These are phyloP conservation scores for Idris sp. DNA, from an alignment of 1,140 invertebrate genomes.

Conservation along the genomic window DNA sequence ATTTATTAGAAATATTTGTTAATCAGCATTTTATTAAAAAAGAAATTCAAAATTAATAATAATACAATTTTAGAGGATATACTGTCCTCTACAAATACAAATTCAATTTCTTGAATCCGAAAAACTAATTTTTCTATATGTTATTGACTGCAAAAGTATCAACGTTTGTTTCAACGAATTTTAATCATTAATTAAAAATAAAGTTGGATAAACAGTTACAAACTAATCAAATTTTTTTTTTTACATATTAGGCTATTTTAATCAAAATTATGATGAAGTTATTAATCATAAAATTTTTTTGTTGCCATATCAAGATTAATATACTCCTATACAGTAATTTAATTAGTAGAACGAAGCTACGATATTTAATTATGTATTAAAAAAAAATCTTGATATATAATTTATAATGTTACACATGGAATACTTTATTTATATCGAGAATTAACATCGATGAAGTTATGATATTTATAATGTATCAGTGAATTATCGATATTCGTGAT, in stretches of 20 bases:
- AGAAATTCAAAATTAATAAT: too few species aligned
- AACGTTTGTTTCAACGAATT: too few species aligned
- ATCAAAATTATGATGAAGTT: slow-evolving; percentile 27
- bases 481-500: slow-evolving; percentile 7
- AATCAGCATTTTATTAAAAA: too few species aligned
- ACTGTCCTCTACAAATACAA: too few species aligned
- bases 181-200: too few species aligned
- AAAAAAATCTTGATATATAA: slow-evolving; percentile 10
- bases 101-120: too few species aligned
- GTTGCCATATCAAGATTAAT: slow-evolving; percentile 18
- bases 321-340: slow-evolving; percentile 14
- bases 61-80: too few species aligned
- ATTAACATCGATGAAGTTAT: slow-evolving; percentile 2
- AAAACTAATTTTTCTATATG: too few species aligned
- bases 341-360: slow-evolving; percentile 17
- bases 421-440: neutral
- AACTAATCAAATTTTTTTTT: slow-evolving; percentile 15
- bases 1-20: too few species aligned
- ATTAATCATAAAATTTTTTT: slow-evolving; percentile 26
- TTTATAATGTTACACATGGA: slow-evolving; percentile 30
- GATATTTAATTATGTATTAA: slow-evolving; percentile 7
- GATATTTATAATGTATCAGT: slow-evolving; percentile 4
- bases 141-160: too few species aligned
- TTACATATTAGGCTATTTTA: slow-evolving; percentile 8
- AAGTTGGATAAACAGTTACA: slow-evolving; percentile 15